Evolutionary conservation across 35 echinoderm and acorn worm genomes (phyloP).

Genomic region (Holothuria glaberrima): DNA sequence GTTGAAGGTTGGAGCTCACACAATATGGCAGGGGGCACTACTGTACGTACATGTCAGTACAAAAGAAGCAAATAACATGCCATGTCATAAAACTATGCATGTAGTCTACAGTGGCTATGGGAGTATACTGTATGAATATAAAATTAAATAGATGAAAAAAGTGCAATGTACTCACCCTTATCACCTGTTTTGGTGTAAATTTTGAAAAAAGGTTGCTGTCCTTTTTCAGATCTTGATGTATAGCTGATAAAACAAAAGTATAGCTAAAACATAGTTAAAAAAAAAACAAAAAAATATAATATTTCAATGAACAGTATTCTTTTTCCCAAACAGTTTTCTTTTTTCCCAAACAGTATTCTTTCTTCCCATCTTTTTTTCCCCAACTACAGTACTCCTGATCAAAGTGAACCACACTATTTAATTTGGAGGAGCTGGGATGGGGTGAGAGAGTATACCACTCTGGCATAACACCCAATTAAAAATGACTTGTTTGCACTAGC

Average conservation of each 20-base stretch:
- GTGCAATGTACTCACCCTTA: constrained; percentile 58
- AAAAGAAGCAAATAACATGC: too few species aligned
- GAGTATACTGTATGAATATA: background rate
- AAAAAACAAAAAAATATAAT: background rate
- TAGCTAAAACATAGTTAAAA: too few species aligned
- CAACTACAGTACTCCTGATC: too few species aligned
- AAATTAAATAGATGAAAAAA: background rate
- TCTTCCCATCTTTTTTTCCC: background rate
- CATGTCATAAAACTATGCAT: too few species aligned
- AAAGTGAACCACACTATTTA: too few species aligned
- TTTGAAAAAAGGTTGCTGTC: constrained; percentile 54
- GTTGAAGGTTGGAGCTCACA: too few species aligned
- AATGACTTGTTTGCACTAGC: too few species aligned
- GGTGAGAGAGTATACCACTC: too few species aligned
- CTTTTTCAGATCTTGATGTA: constrained; percentile 24
- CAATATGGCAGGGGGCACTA: too few species aligned
- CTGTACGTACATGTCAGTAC: too few species aligned
- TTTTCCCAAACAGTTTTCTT: background rate
- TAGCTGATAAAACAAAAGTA: constrained; percentile 12
- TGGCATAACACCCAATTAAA: too few species aligned
- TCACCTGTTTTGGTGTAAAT: constrained; percentile 97
- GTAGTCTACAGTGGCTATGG: background rate
- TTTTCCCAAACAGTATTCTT: background rate
- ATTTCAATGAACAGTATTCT: background rate
- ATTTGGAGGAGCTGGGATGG: too few species aligned